Percentiles rank a stretch among this genome's conserved stretches.
These are phyloP conservation scores for Stegodyphus mimosarum DNA, from an alignment of 1,140 invertebrate species.

Conservation along the genomic window DNA sequence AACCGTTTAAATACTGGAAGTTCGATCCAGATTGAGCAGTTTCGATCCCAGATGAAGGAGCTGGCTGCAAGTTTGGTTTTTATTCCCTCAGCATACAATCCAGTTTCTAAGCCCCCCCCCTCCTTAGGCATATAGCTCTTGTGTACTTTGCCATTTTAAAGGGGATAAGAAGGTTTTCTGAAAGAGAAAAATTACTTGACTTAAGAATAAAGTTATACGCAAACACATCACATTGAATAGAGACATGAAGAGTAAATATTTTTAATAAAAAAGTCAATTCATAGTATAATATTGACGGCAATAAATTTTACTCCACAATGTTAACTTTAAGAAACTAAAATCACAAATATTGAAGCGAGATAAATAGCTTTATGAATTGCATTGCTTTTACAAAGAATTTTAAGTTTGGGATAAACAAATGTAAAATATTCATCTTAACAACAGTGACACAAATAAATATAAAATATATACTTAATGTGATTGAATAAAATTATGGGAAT, in stretches of 20 bases:
- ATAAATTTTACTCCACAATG: conserved; percentile 43
- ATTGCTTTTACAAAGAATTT: background rate
- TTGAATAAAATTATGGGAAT: background rate
- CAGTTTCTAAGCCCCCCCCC: no score
- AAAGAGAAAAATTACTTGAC: no score
- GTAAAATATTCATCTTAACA: background rate
- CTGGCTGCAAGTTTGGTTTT: no score
- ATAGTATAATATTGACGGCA: conserved; percentile 55
- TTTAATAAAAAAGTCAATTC: conserved; percentile 60
- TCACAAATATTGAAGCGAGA: conserved; percentile 26
- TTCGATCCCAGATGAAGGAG: no score
- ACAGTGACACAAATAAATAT: background rate
- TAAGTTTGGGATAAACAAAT: background rate
- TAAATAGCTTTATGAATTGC: background rate
- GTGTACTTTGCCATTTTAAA: no score
- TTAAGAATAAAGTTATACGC: no score
- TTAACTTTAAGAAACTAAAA: conserved; percentile 49
- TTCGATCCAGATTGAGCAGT: no score
- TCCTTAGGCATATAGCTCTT: no score
- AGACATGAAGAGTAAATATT: conserved; percentile 60
- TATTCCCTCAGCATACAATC: no score
- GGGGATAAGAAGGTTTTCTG: no score
- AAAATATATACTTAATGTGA: background rate
- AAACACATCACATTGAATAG: conserved; percentile 8
- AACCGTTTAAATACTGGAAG: no score